phyloP scores from a whole-genome alignment of 2,113 vertebrate species.

The Origma solitaria region DNA sequence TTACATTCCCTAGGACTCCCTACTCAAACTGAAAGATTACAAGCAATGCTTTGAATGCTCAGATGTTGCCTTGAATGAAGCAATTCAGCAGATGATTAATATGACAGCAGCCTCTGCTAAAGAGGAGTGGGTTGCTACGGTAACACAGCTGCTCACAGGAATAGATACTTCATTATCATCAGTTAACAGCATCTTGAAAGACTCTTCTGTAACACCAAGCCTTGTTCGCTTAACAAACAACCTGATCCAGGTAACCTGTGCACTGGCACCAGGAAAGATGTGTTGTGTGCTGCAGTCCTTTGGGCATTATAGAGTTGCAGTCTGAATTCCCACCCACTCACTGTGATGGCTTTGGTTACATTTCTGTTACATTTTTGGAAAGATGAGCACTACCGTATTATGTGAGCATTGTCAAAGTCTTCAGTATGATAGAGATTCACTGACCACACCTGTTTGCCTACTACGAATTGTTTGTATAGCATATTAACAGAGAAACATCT shows the following conservation, averaged over 20 bases:
- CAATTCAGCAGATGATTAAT: constrained; percentile 89
- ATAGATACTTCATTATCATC: constrained; percentile 83
- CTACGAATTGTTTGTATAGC: neutral
- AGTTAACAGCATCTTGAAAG: constrained; percentile 74
- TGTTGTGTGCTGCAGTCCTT: neutral
- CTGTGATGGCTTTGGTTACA: neutral
- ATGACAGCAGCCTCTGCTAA: constrained; percentile 76
- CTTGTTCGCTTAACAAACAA: constrained; percentile 87
- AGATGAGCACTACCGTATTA: neutral
- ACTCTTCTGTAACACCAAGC: constrained; percentile 70
- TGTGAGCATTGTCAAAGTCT: neutral
- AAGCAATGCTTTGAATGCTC: constrained; percentile 89
- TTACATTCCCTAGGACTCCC: constrained; percentile 80
- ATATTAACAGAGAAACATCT: neutral
- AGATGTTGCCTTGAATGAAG: constrained; percentile 91
- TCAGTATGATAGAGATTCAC: neutral
- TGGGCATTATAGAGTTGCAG: neutral
- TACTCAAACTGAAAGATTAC: constrained; percentile 85
- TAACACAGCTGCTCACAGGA: constrained; percentile 84
- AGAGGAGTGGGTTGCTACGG: constrained; percentile 92
- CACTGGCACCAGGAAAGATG: neutral
- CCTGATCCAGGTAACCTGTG: constrained; percentile 86
- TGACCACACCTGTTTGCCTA: neutral
- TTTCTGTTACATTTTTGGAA: neutral
- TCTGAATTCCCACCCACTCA: neutral